phyloP scores from a whole-genome alignment of 1,140 invertebrate species.

The Liolophura sinensis region DNA sequence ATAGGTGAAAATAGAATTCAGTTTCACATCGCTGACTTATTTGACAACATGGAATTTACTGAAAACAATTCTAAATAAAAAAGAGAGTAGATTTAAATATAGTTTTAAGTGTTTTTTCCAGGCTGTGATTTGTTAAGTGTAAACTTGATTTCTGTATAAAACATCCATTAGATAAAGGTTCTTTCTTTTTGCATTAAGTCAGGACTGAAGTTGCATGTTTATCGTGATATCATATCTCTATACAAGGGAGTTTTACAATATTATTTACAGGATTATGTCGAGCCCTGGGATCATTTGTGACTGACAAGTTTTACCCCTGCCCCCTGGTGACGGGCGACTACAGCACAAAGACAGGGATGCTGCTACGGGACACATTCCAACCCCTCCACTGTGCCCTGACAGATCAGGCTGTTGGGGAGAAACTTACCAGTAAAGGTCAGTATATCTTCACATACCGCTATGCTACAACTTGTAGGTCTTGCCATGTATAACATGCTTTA shows the following conservation, averaged over 20 bases:
- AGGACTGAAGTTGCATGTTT: not conserved
- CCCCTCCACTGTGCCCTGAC: conserved; percentile 26
- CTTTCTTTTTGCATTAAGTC: not conserved
- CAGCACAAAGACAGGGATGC: conserved; percentile 46
- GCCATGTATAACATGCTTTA: too few relatives aligned
- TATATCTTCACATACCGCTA: too few relatives aligned
- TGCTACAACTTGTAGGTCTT: too few relatives aligned
- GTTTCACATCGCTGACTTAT: too few relatives aligned
- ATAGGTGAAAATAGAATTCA: too few relatives aligned
- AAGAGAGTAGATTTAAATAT: not conserved
- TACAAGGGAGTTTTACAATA: not conserved
- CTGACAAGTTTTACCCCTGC: conserved; percentile 51
- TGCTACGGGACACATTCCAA: conserved; percentile 41
- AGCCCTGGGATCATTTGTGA: conserved; percentile 30
- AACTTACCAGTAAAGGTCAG: too few relatives aligned
- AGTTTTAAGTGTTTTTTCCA: not conserved
- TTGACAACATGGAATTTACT: too few relatives aligned
- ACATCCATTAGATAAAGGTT: not conserved
- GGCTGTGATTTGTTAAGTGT: too few relatives aligned
- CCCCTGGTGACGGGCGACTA: conserved; percentile 38
- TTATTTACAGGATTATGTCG: conserved; percentile 37
- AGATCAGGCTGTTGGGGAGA: too few relatives aligned
- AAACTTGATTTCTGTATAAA: too few relatives aligned
- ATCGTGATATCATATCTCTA: not conserved
- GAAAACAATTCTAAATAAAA: not conserved